Conservation (phyloP, 2,888 invertebrate genomes). For the Lithodes maja region DNA sequence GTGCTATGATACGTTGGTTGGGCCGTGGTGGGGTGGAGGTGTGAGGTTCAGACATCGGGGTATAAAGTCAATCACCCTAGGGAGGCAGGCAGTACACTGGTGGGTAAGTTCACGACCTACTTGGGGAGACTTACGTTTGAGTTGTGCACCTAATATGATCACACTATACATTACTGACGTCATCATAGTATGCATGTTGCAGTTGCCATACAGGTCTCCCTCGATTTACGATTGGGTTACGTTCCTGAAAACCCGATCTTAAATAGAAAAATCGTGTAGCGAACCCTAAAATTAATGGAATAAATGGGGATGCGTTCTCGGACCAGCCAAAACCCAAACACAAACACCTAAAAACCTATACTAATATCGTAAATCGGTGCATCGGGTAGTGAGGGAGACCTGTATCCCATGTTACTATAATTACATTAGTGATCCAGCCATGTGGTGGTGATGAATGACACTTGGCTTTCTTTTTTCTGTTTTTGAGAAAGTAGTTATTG, state of each 20-base stretch:
- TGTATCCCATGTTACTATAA: not conserved
- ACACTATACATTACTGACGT: not conserved
- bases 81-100: conserved; percentile 41
- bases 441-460: not conserved
- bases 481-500: not conserved
- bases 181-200: not conserved
- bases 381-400: too few relatives aligned
- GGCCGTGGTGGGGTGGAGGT: conserved; percentile 6
- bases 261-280: too few relatives aligned
- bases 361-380: too few relatives aligned
- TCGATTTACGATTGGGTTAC: too few relatives aligned
- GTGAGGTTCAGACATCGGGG: not conserved
- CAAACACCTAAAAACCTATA: too few relatives aligned
- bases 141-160: not conserved
- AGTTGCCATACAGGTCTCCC: not conserved
- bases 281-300: too few relatives aligned
- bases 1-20: conserved; percentile 3
- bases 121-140: conserved; percentile 31
- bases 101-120: conserved; percentile 50
- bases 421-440: not conserved
- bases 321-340: too few relatives aligned
- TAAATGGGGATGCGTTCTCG: too few relatives aligned
- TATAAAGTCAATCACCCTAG: not conserved
- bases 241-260: too few relatives aligned
- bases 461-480: not conserved